Base-by-base conservation (phyloP, 2,113 vertebrate species). In the Butorides virescens region DNA sequence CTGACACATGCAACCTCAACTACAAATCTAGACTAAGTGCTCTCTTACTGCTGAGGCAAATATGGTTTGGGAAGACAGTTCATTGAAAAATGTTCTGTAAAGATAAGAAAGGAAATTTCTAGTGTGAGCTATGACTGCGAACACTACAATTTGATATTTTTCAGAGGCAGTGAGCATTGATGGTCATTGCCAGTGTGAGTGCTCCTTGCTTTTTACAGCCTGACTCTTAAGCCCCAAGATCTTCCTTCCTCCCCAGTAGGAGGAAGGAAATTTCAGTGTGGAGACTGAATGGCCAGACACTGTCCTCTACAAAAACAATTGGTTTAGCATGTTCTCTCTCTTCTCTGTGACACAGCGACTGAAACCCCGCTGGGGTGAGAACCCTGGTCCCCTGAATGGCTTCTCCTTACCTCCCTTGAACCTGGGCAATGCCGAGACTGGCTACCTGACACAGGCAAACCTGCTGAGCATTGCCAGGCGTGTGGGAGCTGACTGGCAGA, bases 371-470 rank as follows among this genome's bases (percentile, higher is more conserved):
- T 36, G 72, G 62, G 46, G 46, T 34, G 94, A 90, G 15, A 56
- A 36, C 20, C 42, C 29, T 0, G 2, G 49, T 29, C 50, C 25
- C 3, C 61, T 83, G 29, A 52, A 91, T 2, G 56, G 91, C 52
- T 95, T 93, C 56, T 97, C 96, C 65, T 92, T 98, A 66, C 97
- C 98, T n/a, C 98, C 99, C 34, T 95, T 99, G 95, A 99, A 99
- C 96, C 98, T 99, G 97, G 99, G 99, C 3, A 98, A 99, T 10
- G 99, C 99, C 0, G 99, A 99, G 97, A 99, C 98, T 0, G 99
- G 99, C 44, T 99, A 99, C 94, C 97, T 99, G 97, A 99, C 99
- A 0, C 99, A 99, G 97, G 97, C 98, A 95, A 99, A 99, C 98
- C 98, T 99, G 90, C 98, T 99, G 92, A 97, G 97, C 53, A 98